A percentile compares a stretch with the other conserved stretches of the same genome.
Conservation (phyloP, 2,797 vertebrate species). For the Pyrrhura leucotis region DNA sequence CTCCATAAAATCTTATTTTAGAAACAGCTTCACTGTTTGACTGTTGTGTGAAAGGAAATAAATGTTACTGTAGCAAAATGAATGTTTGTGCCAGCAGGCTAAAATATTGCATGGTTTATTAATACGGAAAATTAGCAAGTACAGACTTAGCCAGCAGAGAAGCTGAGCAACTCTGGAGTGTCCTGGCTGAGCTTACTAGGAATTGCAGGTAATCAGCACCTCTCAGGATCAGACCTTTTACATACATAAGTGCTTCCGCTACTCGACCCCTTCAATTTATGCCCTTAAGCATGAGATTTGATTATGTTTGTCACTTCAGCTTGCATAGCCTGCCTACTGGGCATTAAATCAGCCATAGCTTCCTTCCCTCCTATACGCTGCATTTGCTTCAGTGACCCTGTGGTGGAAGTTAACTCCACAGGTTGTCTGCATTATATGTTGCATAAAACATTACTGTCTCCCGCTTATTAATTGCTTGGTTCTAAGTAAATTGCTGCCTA, state of each 20-base stretch:
- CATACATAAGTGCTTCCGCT: neutral
- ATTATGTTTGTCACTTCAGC: conserved; percentile 53
- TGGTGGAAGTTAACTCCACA: neutral
- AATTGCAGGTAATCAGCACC: conserved; percentile 29
- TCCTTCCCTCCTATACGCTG: conserved; percentile 12
- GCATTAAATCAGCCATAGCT: conserved; percentile 39
- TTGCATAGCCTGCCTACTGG: neutral
- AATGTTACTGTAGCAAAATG: conserved; percentile 39
- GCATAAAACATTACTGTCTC: conserved; percentile 19
- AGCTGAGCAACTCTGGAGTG: neutral
- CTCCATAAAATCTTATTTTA: conserved; percentile 57
- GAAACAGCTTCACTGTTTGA: conserved; percentile 45
- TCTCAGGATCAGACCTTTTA: conserved; percentile 28
- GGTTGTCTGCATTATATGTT: conserved; percentile 1
- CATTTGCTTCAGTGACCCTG: neutral
- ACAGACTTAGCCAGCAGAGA: neutral
- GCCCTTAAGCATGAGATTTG: conserved; percentile 61
- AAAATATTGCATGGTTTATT: conserved; percentile 42
- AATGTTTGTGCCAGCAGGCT: conserved; percentile 52
- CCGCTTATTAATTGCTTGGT: conserved; percentile 13
- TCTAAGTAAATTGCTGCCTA: conserved; percentile 23
- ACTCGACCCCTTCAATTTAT: conserved; percentile 46
- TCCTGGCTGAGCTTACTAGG: neutral
- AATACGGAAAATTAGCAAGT: conserved; percentile 49
- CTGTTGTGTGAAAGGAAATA: conserved; percentile 31